These are phyloP conservation scores for Mobula birostris DNA, from an alignment of 2,113 vertebrate genomes.

Conservation along the genomic window DNA sequence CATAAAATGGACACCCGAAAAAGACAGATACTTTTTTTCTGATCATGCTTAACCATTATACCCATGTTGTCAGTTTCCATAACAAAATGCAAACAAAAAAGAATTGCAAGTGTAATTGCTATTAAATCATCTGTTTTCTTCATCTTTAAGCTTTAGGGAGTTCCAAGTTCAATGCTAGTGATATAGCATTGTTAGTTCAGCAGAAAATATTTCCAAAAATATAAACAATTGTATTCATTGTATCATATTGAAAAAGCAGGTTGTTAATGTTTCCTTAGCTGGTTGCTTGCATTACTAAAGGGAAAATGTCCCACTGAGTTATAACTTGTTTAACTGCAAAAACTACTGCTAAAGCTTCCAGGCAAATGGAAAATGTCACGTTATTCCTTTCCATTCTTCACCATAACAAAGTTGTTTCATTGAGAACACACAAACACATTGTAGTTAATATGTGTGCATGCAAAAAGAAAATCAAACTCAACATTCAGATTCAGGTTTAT, in stretches of 20 bases:
- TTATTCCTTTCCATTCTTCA: background rate
- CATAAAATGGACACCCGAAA: no score
- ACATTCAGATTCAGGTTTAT: background rate
- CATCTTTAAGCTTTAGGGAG: background rate
- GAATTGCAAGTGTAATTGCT: background rate
- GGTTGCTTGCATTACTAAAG: background rate
- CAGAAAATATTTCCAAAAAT: conserved; percentile 1
- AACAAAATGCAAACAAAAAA: background rate
- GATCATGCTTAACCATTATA: background rate
- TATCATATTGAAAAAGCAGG: background rate
- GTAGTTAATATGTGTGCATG: background rate
- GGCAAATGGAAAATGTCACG: background rate
- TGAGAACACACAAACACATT: background rate
- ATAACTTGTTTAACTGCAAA: background rate
- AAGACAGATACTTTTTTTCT: no score
- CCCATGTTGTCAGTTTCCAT: background rate
- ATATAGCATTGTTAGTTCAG: background rate
- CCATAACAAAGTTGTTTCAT: background rate
- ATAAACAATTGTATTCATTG: conserved; percentile 15
- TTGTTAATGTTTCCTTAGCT: background rate
- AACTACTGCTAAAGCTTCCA: background rate
- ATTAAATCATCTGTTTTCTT: background rate
- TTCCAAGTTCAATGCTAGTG: background rate
- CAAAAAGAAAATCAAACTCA: background rate
- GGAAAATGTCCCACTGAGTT: background rate